Percentiles rank a stretch among this genome's conserved stretches.
phyloP scores from a whole-genome alignment of 1,140 invertebrate species.

The Drosophila pectinifera region DNA sequence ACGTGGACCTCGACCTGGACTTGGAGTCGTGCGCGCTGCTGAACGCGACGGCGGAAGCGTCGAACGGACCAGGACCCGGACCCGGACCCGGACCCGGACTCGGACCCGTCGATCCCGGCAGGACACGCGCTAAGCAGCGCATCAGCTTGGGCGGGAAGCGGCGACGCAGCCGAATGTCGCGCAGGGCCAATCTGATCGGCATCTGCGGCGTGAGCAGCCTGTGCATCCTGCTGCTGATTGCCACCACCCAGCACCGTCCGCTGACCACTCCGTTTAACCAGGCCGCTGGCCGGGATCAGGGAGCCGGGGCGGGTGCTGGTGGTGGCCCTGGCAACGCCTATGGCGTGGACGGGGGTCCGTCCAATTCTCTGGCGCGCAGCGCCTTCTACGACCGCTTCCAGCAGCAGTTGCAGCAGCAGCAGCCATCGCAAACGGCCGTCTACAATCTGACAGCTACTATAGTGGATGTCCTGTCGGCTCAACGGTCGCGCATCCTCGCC shows the following conservation, averaged over 20 bases:
- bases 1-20: constrained; percentile 37
- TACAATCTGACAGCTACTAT: constrained; percentile 85
- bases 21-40: constrained; percentile 70
- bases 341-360: constrained; percentile 46
- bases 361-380: constrained; percentile 58
- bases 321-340: constrained; percentile 15
- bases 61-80: constrained; percentile 21
- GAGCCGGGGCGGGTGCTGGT: constrained; percentile 23
- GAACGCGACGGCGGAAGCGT: constrained; percentile 30
- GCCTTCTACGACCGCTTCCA: constrained; percentile 55
- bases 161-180: constrained; percentile 85
- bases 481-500: constrained; percentile 86
- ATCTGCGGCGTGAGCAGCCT: constrained; percentile 87
- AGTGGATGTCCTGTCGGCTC: constrained; percentile 87
- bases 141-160: constrained; percentile 74
- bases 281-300: constrained; percentile 37
- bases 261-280: constrained; percentile 84
- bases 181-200: constrained; percentile 87
- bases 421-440: constrained; percentile 61
- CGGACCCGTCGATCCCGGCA: constrained; percentile 41
- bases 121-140: constrained; percentile 80
- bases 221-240: constrained; percentile 87
- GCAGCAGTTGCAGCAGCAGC: constrained; percentile 59
- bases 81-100: constrained; percentile 3
- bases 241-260: constrained; percentile 87